Conservation (phyloP, 2,113 vertebrate genomes). For the Thoracochromis brauschi region DNA sequence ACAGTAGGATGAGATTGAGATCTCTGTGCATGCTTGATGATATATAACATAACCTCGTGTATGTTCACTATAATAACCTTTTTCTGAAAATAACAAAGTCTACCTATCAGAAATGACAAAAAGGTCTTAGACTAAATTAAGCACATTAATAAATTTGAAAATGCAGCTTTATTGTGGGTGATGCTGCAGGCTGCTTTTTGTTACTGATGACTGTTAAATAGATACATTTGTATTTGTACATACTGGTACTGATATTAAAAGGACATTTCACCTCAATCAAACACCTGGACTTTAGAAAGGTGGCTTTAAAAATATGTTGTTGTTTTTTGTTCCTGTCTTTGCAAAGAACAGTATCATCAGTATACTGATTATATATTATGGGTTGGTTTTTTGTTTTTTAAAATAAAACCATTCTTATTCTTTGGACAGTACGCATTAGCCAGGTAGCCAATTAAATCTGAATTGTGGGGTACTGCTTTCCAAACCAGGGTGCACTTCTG, state of each 20-base stretch:
- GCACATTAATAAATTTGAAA: background rate
- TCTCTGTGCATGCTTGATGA: background rate
- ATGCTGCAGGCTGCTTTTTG: background rate
- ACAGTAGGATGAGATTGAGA: background rate
- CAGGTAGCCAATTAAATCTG: background rate
- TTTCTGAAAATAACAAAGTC: background rate
- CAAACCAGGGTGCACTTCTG: background rate
- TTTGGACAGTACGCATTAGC: background rate
- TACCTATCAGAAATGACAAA: background rate
- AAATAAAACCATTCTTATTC: background rate
- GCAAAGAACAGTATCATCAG: background rate
- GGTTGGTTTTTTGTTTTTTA: rapidly evolving
- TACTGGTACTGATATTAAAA: background rate
- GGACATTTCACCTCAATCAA: background rate
- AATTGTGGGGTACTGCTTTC: background rate
- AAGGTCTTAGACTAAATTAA: rapidly evolving
- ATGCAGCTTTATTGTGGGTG: background rate
- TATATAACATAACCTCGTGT: background rate
- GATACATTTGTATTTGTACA: background rate
- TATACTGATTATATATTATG: background rate
- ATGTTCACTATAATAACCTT: background rate
- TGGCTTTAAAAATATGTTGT: background rate
- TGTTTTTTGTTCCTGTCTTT: background rate
- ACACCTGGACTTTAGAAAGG: rapidly evolving
- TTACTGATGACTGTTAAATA: background rate